Evolutionary conservation across 2,888 invertebrate species (phyloP).

Genomic region (Lepidonotus clava): DNA sequence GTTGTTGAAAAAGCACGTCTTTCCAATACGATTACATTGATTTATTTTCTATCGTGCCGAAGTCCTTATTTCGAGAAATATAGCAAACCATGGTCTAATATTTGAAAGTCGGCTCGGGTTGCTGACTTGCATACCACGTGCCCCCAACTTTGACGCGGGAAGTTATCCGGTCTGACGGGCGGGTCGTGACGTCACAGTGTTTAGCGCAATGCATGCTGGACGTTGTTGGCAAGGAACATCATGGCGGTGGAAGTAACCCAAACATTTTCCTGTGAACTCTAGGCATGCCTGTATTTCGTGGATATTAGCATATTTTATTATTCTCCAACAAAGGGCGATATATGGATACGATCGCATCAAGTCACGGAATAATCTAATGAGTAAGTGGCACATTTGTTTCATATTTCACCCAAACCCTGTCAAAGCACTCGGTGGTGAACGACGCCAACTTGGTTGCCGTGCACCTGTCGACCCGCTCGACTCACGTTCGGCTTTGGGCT

Average conservation of each 20-base stretch:
- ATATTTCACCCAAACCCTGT: not conserved
- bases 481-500: too few relatives aligned
- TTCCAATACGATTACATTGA: too few relatives aligned
- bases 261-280: constrained; percentile 12
- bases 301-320: not conserved
- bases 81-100: too few relatives aligned
- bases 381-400: not conserved
- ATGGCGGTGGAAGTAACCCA: constrained; percentile 47
- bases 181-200: constrained; percentile 31
- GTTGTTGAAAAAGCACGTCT: too few relatives aligned
- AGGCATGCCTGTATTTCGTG: not conserved
- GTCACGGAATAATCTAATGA: not conserved
- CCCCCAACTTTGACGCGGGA: too few relatives aligned
- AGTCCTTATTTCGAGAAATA: too few relatives aligned
- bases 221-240: constrained; percentile 55
- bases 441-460: constrained; percentile 49
- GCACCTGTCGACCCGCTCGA: constrained; percentile 42
- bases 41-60: too few relatives aligned
- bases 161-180: not conserved
- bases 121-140: too few relatives aligned
- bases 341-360: constrained; percentile 10
- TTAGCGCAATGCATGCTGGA: constrained; percentile 55
- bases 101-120: too few relatives aligned
- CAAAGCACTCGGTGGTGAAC: not conserved
- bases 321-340: not conserved